These are phyloP conservation scores for Kryptopterus vitreolus DNA, from an alignment of 2,797 vertebrate species.

Conservation along the genomic window DNA sequence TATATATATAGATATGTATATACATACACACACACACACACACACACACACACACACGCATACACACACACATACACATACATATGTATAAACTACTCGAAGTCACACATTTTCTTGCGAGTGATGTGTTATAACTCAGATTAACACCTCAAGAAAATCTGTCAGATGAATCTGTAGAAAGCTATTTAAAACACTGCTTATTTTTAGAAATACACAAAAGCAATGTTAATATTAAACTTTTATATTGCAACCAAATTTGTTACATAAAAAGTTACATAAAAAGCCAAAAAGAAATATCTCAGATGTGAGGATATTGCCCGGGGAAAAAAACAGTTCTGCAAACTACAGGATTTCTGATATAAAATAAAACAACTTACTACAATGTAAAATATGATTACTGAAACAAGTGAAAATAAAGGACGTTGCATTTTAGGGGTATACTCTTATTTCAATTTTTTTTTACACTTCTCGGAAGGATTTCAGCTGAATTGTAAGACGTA, in stretches of 20 bases:
- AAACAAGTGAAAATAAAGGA: neutral
- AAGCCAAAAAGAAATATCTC: neutral
- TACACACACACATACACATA: no score
- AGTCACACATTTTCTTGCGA: neutral
- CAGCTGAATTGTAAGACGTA: neutral
- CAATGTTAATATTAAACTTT: no score
- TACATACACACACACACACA: no score
- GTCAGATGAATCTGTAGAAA: neutral
- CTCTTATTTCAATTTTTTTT: no score
- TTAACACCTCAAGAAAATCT: neutral
- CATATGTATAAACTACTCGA: conserved; percentile 7
- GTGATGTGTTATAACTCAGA: neutral
- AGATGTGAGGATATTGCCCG: neutral
- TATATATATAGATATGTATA: no score
- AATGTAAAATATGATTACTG: neutral
- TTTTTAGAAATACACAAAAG: neutral
- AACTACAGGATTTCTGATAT: neutral
- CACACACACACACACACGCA: no score
- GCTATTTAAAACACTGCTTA: no score
- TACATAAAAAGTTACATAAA: neutral
- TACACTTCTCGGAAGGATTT: neutral
- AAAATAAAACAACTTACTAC: neutral
- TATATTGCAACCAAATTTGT: no score
- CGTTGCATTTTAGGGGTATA: no score
- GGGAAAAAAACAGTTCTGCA: neutral